phyloP scores from a whole-genome alignment of 2,113 vertebrate genomes.

The Natator depressus region DNA sequence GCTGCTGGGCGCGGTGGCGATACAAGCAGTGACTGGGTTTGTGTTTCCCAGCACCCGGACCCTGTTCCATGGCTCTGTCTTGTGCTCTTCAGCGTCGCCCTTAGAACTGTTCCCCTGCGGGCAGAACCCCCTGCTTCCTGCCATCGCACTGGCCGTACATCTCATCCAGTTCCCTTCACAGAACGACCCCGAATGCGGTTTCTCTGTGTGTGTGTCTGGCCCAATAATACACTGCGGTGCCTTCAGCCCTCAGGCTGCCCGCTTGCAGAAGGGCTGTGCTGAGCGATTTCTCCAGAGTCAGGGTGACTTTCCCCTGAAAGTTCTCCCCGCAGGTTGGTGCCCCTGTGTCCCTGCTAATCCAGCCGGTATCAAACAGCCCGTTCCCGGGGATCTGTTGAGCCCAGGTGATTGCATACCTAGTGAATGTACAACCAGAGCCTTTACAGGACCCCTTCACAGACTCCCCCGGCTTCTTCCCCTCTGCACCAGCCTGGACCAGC shows the following conservation, averaged over 20 bases:
- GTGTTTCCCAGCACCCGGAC: too few relatives aligned
- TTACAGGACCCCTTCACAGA: neutral
- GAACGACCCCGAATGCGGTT: too few relatives aligned
- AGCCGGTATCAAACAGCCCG: neutral
- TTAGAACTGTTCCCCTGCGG: too few relatives aligned
- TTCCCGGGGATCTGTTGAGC: neutral
- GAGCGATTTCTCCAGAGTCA: constrained; percentile 38
- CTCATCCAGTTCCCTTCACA: too few relatives aligned
- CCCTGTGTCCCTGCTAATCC: neutral
- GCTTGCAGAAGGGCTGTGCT: neutral
- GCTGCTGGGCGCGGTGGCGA: too few relatives aligned
- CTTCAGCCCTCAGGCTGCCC: neutral
- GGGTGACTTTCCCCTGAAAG: constrained; percentile 26
- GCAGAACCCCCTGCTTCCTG: too few relatives aligned
- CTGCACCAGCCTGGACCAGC: too few relatives aligned
- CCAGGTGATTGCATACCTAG: neutral
- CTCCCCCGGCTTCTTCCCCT: neutral
- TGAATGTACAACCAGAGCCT: constrained; percentile 12
- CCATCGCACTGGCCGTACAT: too few relatives aligned
- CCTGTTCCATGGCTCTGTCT: too few relatives aligned
- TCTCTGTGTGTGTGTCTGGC: neutral
- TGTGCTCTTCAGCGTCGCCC: too few relatives aligned
- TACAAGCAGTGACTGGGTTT: too few relatives aligned
- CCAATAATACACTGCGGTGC: neutral
- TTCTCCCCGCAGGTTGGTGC: neutral